Evolutionary conservation across 2,888 invertebrate genomes (phyloP).

Genomic region (Meloe dianella): DNA sequence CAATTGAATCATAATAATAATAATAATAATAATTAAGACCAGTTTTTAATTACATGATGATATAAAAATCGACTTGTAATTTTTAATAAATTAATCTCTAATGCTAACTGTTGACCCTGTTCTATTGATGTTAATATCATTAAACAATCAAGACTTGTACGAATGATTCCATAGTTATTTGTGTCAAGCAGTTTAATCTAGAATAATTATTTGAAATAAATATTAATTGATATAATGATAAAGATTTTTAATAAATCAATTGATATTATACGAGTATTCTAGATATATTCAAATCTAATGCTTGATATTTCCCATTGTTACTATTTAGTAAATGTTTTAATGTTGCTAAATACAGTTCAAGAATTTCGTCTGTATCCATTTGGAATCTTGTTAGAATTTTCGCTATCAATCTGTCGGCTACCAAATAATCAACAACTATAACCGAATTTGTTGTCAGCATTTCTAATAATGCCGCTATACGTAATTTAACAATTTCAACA

Average conservation of each 20-base stretch:
- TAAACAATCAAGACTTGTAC: slow-evolving; percentile 50
- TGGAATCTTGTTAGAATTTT: slow-evolving; percentile 46
- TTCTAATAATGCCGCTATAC: slow-evolving; percentile 56
- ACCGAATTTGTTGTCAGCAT: slow-evolving; percentile 55
- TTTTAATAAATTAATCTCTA: slow-evolving; percentile 50
- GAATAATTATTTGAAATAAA: slow-evolving; percentile 21
- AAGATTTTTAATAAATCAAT: slow-evolving; percentile 18
- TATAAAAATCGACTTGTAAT: slow-evolving; percentile 40
- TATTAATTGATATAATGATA: slow-evolving; percentile 1
- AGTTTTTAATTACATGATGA: slow-evolving; percentile 3
- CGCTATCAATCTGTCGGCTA: slow-evolving; percentile 53
- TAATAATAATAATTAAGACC: no score
- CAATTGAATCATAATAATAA: neutral
- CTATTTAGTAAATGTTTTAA: slow-evolving; percentile 55
- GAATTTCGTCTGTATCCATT: slow-evolving; percentile 48
- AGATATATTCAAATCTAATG: slow-evolving; percentile 55
- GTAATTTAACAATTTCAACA: slow-evolving; percentile 52
- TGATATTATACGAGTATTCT: slow-evolving; percentile 52
- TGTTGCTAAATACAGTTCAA: slow-evolving; percentile 53
- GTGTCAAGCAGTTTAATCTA: slow-evolving; percentile 47
- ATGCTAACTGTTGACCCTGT: slow-evolving; percentile 54
- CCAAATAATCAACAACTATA: slow-evolving; percentile 56
- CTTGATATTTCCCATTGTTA: slow-evolving; percentile 53
- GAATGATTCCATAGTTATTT: slow-evolving; percentile 45
- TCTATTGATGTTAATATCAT: slow-evolving; percentile 51